Evolutionary conservation across 2,797 vertebrate genomes (phyloP), one percentile per base, ranked within the genome.

Genomic region (Labroides dimidiatus): DNA sequence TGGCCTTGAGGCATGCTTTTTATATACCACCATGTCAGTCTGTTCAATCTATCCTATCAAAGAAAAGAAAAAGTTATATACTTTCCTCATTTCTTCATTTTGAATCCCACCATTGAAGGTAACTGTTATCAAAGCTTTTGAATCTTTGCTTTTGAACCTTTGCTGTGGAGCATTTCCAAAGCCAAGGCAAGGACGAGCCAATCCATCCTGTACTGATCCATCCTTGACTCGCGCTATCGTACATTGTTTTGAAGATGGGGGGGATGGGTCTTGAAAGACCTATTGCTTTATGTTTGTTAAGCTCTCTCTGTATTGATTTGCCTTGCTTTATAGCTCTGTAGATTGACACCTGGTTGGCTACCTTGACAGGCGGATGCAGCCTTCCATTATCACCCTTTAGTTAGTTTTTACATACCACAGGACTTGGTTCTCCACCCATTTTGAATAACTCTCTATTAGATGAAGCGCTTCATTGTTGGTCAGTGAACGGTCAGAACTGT

Each of bases 231-330:
- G 0, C 68, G 64, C 60, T 60, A 8, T 2, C 1, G 58, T 72
- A 79, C 37, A 78, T 88, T 89, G 84, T 91, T 86, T 81, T 23
- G 70, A 44, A 78, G 65, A 84, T 41, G 24, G 19, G 61, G 52
- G 39, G 54, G 39, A 30, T 72, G 54, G 39, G 33, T 72, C 48
- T 77, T 44, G 49, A 61, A 57, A 77, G 62, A 82, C 62, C 59
- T 75, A 23, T 73, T 75, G 21, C 58, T 67, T 39, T 50, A 55
- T 48, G 24, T 70, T 66, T 66, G 57, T 76, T 51, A 66, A 82
- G 60, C 69, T 60, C 16, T 63, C 33, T 56, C 42, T 53, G 76
- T 19, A 42, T 23, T 51, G 58, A 76, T 80, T 65, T 19, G n/a
- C 45, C 10, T 10, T 15, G 80, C 57, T 45, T 74, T 79, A 53